Evolutionary conservation across 2,797 vertebrate species (phyloP).

Genomic region (Taeniopygia guttata): DNA sequence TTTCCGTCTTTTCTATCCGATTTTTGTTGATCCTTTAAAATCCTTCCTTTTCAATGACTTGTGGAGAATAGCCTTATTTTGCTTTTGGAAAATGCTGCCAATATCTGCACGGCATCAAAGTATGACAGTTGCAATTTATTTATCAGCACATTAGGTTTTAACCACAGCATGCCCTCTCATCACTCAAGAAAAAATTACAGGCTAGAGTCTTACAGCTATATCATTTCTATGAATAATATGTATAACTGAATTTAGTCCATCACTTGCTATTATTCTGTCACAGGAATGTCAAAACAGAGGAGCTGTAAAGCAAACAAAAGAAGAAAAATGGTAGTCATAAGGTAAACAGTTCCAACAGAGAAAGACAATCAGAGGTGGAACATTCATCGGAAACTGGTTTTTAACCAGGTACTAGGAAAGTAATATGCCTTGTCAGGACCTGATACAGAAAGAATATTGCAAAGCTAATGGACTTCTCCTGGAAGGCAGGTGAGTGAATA

Average conservation of each 20-base stretch:
- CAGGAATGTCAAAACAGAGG: not conserved
- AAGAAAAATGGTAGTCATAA: slow-evolving; percentile 45
- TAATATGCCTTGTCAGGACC: not conserved
- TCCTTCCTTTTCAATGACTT: not conserved
- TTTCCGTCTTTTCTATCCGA: not conserved
- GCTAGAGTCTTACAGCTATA: not conserved
- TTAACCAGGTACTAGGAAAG: not conserved
- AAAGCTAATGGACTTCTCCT: not conserved
- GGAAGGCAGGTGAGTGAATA: not conserved
- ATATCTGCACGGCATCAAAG: not conserved
- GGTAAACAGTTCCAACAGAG: not conserved
- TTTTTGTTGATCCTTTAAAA: not conserved
- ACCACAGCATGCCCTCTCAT: slow-evolving; percentile 31
- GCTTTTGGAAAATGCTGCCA: not conserved
- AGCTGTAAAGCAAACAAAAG: slow-evolving; percentile 28
- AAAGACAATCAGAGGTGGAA: not conserved
- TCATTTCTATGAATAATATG: slow-evolving; percentile 23
- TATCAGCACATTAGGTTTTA: slow-evolving; percentile 37
- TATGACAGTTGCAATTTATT: slow-evolving; percentile 49
- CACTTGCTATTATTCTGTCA: slow-evolving; percentile 26
- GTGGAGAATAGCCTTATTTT: slow-evolving; percentile 3
- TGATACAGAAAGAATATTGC: not conserved
- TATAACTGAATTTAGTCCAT: slow-evolving; percentile 38
- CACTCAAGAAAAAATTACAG: slow-evolving; percentile 24
- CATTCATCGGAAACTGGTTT: not conserved